Evolutionary conservation across 2,888 invertebrate genomes (phyloP), one percentile per base, ranked within the genome.

Genomic region (Acronicta aceris): DNA sequence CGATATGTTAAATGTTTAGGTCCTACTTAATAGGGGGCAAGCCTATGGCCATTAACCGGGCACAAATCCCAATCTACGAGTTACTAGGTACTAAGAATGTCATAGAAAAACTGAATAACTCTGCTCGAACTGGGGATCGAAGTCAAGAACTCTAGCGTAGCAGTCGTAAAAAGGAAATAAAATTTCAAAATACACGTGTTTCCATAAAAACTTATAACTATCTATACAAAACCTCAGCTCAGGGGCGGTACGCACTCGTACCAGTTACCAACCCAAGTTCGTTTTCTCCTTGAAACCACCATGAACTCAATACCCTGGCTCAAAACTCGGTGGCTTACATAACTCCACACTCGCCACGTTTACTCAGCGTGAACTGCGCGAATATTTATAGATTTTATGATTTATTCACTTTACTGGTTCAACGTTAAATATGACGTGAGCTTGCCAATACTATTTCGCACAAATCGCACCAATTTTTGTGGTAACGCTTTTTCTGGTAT

Each of bases 361-460:
- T n/a, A n/a, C 62, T 13, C 52, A 25, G 17, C 17, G 21, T 49
- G 49, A 62, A 57, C 56, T 57, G 47, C 33, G 41, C 42, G n/a
- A 54, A 42, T 74, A 76, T 74, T 76, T 67, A 63, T 74, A 67
- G 73, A 69, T 52, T 76, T 69, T 62, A 59, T 64, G 60, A 66
- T 65, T 59, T 66, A 70, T 65, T 59, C 63, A 63, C 47, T 65
- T 65, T 64, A 59, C 68, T 63, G 47, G 53, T 65, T 63, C 69
- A 50, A 38, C 50, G 42, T 41, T 21, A 66, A 58, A 41, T 53
- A 69, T 51, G 62, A 60, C 55, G 63, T 43, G 27, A 54, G 47
- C 15, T 36, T 30, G 48, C 48, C 41, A 13, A 59, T 52, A 17
- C 47, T 48, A 59, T 56, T 59, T 50, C 30, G 56, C 33, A 43